Evolutionary conservation across 2,888 invertebrate species (phyloP).

Genomic region (Ecliptopera silaceata): DNA sequence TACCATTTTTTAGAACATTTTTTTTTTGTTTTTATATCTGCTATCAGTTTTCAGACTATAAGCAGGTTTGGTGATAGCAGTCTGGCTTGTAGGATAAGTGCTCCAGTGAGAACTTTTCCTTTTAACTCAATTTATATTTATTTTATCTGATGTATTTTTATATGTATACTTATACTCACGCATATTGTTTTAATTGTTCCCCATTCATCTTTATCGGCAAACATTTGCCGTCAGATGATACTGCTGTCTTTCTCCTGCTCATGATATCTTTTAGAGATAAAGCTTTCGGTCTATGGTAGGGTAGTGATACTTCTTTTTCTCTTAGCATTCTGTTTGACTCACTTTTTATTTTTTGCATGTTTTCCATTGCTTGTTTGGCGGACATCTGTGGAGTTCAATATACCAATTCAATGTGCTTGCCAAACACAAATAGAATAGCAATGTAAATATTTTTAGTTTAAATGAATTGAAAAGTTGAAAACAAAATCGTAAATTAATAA

Average conservation of each 20-base stretch:
- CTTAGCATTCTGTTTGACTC: conserved; percentile 92
- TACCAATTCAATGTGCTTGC: too few relatives aligned
- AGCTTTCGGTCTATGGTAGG: conserved; percentile 93
- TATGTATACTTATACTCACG: conserved; percentile 74
- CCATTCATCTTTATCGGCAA: conserved; percentile 85
- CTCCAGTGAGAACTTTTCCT: neutral
- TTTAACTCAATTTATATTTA: neutral
- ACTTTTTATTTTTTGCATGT: conserved; percentile 90
- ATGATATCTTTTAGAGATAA: conserved; percentile 91
- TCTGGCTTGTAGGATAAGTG: too few relatives aligned
- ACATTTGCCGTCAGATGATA: conserved; percentile 69
- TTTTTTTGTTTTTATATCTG: too few relatives aligned
- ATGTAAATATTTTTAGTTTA: too few relatives aligned
- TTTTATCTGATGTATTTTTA: neutral
- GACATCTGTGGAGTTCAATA: conserved; percentile 78
- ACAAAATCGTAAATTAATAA: too few relatives aligned
- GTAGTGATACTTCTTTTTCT: conserved; percentile 89
- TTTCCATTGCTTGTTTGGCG: conserved; percentile 86
- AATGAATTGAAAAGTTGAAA: too few relatives aligned
- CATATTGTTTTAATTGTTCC: conserved; percentile 85
- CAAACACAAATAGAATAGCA: too few relatives aligned
- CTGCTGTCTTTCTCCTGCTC: conserved; percentile 63
- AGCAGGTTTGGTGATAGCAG: too few relatives aligned
- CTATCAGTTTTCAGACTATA: too few relatives aligned
- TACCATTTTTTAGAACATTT: too few relatives aligned